Percentiles rank a stretch among this genome's conserved stretches.
phyloP scores from a whole-genome alignment of 64 coral and sea anemone species.

The Stylophora pistillata region DNA sequence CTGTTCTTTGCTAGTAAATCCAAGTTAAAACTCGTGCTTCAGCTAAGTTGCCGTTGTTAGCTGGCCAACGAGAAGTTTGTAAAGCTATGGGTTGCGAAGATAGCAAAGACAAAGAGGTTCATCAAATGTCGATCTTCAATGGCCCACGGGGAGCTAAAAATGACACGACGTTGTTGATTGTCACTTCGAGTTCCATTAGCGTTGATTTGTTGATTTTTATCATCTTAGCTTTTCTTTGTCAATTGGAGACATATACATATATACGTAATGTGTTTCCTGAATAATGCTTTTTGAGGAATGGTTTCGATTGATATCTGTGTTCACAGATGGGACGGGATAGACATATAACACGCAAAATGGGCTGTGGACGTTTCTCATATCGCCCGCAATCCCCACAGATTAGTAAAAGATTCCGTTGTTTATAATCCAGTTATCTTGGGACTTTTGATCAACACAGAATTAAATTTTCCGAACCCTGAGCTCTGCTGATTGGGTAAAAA shows the following conservation, averaged over 20 bases:
- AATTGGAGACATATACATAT: conserved; percentile 88
- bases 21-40: not conserved
- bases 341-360: not conserved
- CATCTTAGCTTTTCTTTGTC: conserved; percentile 94
- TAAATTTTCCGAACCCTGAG: not conserved
- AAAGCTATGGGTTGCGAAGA: conserved; percentile 5
- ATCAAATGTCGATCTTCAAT: conserved; percentile 48
- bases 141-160: conserved; percentile 61
- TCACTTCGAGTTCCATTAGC: conserved; percentile 81
- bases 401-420: not conserved
- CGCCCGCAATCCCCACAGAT: not conserved
- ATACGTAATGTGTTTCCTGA: conserved; percentile 85
- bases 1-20: not conserved
- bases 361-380: not conserved
- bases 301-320: conserved; percentile 59
- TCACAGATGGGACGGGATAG: conserved; percentile 32
- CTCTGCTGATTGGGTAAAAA: not conserved
- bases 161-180: conserved; percentile 88
- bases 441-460: not conserved
- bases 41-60: conserved; percentile 3
- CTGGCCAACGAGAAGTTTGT: not conserved
- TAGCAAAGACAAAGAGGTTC: conserved; percentile 50
- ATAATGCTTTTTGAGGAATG: conserved; percentile 47
- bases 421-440: not conserved
- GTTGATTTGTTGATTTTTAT: conserved; percentile 94